Conservation (phyloP, 2,888 invertebrate genomes). For the Protodeltote pygarga region DNA sequence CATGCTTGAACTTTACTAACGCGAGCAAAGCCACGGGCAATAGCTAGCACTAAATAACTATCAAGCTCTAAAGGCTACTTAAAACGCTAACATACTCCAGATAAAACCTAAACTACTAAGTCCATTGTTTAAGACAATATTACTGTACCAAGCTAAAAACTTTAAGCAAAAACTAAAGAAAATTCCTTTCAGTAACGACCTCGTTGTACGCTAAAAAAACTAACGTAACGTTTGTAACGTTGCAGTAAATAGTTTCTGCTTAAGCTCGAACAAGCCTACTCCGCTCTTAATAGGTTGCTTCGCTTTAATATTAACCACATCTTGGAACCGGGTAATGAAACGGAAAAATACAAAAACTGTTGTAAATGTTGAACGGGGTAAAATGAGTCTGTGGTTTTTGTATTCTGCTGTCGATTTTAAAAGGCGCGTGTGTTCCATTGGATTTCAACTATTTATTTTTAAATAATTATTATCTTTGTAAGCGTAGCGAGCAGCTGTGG, state of each 20-base stretch:
- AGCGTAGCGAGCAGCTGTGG: too few relatives aligned
- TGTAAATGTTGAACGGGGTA: conserved; percentile 24
- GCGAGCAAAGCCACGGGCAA: too few relatives aligned
- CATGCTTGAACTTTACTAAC: too few relatives aligned
- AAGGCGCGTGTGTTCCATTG: too few relatives aligned
- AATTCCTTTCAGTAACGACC: conserved; percentile 11
- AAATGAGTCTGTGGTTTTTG: conserved; percentile 6
- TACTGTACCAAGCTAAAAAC: neutral
- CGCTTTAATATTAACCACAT: conserved; percentile 41
- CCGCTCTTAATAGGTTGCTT: conserved; percentile 36
- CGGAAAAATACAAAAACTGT: conserved; percentile 11
- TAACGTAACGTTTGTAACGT: conserved; percentile 2
- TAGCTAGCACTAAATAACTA: too few relatives aligned
- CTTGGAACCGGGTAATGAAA: conserved; percentile 32
- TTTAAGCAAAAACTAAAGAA: conserved; percentile 6
- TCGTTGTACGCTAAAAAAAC: conserved; percentile 9
- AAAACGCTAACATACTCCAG: too few relatives aligned
- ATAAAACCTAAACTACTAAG: neutral
- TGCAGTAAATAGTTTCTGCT: conserved; percentile 30
- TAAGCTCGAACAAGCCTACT: conserved; percentile 41
- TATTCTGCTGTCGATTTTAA: neutral
- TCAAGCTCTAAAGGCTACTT: neutral
- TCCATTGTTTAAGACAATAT: neutral
- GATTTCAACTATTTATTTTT: too few relatives aligned
- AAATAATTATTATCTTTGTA: too few relatives aligned